phyloP scores from a whole-genome alignment of 2,113 vertebrate genomes.

The Brachyistius frenatus region DNA sequence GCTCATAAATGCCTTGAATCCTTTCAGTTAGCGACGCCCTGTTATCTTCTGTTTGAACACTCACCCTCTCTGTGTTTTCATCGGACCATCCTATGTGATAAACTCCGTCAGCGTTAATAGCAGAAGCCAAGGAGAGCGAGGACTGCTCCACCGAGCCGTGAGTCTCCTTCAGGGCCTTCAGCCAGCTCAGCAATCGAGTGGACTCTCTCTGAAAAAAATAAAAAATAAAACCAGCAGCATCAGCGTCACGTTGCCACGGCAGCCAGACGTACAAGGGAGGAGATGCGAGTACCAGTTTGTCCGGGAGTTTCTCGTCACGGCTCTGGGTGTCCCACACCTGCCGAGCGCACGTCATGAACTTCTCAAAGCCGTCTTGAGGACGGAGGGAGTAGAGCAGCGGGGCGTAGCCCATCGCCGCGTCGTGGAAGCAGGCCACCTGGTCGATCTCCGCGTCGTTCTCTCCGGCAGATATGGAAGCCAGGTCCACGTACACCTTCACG shows the following conservation, averaged over 20 bases:
- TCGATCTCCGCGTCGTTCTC: slow-evolving; percentile 85
- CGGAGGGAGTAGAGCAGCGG: slow-evolving; percentile 79
- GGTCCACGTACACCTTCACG: slow-evolving; percentile 83
- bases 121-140: slow-evolving; percentile 81
- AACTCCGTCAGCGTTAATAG: slow-evolving; percentile 80
- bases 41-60: not conserved
- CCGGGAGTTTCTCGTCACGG: slow-evolving; percentile 78
- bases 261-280: not conserved
- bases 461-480: slow-evolving; percentile 84
- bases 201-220: slow-evolving; percentile 81
- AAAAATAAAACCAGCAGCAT: not conserved
- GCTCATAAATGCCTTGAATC: not conserved
- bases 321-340: slow-evolving; percentile 77
- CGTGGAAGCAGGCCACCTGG: slow-evolving; percentile 82
- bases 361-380: slow-evolving; percentile 51
- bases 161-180: slow-evolving; percentile 82
- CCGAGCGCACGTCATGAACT: slow-evolving; percentile 69
- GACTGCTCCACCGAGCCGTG: slow-evolving; percentile 86
- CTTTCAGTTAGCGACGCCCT: not conserved
- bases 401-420: slow-evolving; percentile 80
- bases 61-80: slow-evolving; percentile 66
- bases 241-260: not conserved
- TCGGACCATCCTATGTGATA: slow-evolving; percentile 77
- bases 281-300: slow-evolving; percentile 72
- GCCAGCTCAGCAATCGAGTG: slow-evolving; percentile 74